A percentile compares a stretch with the other conserved stretches of the same genome.
phyloP scores from a whole-genome alignment of 1,140 invertebrate species.

The Thereuonema tuberculata region DNA sequence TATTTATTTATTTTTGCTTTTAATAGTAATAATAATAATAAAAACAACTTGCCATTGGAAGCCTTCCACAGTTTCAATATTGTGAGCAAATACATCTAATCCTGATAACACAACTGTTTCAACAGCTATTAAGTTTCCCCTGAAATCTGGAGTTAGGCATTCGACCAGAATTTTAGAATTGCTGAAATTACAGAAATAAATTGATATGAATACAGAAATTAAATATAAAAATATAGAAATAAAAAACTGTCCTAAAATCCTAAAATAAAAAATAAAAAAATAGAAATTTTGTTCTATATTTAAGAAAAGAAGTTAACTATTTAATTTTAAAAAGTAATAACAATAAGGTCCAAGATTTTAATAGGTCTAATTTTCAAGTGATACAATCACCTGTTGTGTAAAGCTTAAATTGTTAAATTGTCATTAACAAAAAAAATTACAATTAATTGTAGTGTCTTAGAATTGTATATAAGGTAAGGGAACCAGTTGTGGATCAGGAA shows the following conservation, averaged over 20 bases:
- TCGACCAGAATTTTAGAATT: slow-evolving; percentile 83
- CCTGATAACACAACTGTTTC: slow-evolving; percentile 62
- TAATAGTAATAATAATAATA: not conserved
- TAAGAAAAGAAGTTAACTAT: not conserved
- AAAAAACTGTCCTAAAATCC: slow-evolving; percentile 6
- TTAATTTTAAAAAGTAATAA: not conserved
- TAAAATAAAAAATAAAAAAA: not conserved
- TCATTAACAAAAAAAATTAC: too few species aligned
- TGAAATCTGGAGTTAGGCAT: slow-evolving; percentile 93
- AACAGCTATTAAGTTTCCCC: slow-evolving; percentile 63
- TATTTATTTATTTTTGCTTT: too few species aligned
- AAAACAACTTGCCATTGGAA: slow-evolving; percentile 34
- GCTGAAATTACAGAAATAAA: slow-evolving; percentile 29
- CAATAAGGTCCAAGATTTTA: not conserved
- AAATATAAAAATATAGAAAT: not conserved
- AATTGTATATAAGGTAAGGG: too few species aligned
- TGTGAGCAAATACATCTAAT: slow-evolving; percentile 91
- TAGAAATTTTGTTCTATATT: not conserved
- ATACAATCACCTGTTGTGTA: too few species aligned
- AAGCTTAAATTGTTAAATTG: too few species aligned
- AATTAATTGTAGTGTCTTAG: too few species aligned
- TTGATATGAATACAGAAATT: not conserved
- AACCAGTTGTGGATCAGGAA: too few species aligned
- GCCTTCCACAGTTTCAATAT: slow-evolving; percentile 82
- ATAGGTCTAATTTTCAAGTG: not conserved